Base-by-base conservation (phyloP, 1,140 invertebrate species). In the Plodia interpunctella region DNA sequence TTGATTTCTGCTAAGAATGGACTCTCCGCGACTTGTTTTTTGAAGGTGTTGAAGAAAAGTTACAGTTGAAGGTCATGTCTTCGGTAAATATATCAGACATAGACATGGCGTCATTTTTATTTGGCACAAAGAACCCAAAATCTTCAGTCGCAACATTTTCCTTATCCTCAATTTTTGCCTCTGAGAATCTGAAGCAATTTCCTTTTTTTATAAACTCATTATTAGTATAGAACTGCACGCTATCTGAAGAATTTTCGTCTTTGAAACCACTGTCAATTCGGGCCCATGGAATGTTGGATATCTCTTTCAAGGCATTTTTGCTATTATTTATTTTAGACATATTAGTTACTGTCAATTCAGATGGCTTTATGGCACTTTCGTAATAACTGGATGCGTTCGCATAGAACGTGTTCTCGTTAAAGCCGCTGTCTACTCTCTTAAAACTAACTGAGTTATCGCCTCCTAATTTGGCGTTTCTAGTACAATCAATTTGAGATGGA, bases 41-140 rank as follows among this genome's bases (percentile, higher is more conserved):
- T 0, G 87, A 90, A 4, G 89, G 89, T 8, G 89, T 90, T 0
- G 89, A 90, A 5, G 89, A 90, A 58, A 85, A 90, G 62, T 90
- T 90, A 63, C 83, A 88, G 54, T 87, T 87, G 53, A 90, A 84
- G 0, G 84, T 83, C 75, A 90, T 76, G 51, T 90, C 88, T 10
- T 90, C 88, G 0, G 74, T 70, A 54, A 89, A 88, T 49, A 86
- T 79, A 13, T 90, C 89, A 2, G 89, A 89, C 74, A 90, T 83
- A 0, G 85, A 90, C 77, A 87, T 80, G 0, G 84, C 72, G 8
- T 87, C 82, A 19, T 76, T 79, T 63, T 78, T 79, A 52, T 68
- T 49, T 35, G 73, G 70, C 15, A 72, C 63, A 5, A 72, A 49
- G 57, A 82, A 75, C 50, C 73, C 77, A 49, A 79, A 81, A 44